These are phyloP conservation scores for Stichopus chloronotus DNA, from an alignment of 35 echinoderm and acorn worm genomes.

Conservation along the genomic window DNA sequence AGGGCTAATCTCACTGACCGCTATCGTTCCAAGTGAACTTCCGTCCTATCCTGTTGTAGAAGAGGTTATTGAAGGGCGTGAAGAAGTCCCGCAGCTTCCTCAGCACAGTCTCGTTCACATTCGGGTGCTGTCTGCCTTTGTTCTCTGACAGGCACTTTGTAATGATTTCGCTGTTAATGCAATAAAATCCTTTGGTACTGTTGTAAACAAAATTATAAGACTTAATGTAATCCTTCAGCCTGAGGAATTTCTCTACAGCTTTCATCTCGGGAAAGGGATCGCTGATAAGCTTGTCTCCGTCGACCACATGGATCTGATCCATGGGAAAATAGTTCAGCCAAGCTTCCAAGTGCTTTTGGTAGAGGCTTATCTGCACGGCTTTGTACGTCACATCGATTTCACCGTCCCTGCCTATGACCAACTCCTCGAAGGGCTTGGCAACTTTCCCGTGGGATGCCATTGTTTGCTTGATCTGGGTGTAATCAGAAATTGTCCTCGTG, in stretches of 20 bases:
- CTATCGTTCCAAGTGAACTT: conserved; percentile 78
- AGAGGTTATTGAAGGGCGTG: conserved; percentile 80
- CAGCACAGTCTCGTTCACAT: conserved; percentile 71
- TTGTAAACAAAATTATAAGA: conserved; percentile 81
- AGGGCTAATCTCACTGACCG: background rate
- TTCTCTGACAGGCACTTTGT: conserved; percentile 83
- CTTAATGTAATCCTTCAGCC: conserved; percentile 70
- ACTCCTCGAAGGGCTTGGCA: conserved; percentile 68
- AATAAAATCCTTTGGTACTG: conserved; percentile 89
- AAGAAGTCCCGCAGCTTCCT: conserved; percentile 82
- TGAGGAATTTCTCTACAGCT: conserved; percentile 82
- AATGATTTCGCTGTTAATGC: conserved; percentile 69
- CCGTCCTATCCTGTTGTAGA: conserved; percentile 75
- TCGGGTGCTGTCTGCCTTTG: conserved; percentile 87
- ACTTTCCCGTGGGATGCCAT: conserved; percentile 37
- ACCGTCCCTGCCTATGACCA: conserved; percentile 42
- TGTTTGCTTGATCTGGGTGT: conserved; percentile 72
- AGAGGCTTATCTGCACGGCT: conserved; percentile 85
- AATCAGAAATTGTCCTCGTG: conserved; percentile 84
- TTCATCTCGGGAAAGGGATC: conserved; percentile 92
- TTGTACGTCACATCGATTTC: conserved; percentile 81
- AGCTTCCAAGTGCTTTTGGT: conserved; percentile 69
- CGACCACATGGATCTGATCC: conserved; percentile 86
- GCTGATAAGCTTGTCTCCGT: conserved; percentile 85
- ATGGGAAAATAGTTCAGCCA: conserved; percentile 79